phyloP scores from a whole-genome alignment of 2,888 invertebrate genomes.

The Choristoneura rosaceana region DNA sequence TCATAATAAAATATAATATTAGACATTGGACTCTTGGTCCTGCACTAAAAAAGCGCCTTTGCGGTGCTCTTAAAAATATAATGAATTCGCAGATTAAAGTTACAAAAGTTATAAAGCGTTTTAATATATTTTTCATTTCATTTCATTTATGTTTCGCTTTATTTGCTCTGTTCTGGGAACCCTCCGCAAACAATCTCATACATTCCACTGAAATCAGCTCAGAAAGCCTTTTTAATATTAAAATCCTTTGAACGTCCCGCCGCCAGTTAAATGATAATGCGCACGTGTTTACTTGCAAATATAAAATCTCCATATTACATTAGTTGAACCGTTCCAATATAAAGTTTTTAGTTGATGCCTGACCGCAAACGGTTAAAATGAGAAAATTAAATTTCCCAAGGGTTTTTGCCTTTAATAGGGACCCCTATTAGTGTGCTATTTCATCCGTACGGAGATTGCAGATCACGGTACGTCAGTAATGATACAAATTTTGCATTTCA shows the following conservation, averaged over 20 bases:
- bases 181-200: slow-evolving; percentile 14
- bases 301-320: not conserved
- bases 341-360: not conserved
- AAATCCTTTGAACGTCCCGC: slow-evolving; percentile 24
- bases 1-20: too few relatives aligned
- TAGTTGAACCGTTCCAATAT: not conserved
- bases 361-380: not conserved
- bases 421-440: slow-evolving; percentile 33
- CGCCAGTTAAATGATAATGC: not conserved
- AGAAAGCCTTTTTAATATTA: slow-evolving; percentile 16
- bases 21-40: too few relatives aligned
- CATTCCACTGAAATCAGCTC: slow-evolving; percentile 2
- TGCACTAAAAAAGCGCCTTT: too few relatives aligned
- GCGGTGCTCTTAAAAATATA: too few relatives aligned
- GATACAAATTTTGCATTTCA: slow-evolving; percentile 9
- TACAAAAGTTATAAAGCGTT: not conserved
- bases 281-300: not conserved
- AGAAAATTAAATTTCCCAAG: slow-evolving; percentile 5
- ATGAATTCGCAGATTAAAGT: not conserved
- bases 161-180: slow-evolving; percentile 4
- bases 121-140: not conserved
- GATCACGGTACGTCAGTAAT: slow-evolving; percentile 10
- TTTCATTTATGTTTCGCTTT: slow-evolving; percentile 9
- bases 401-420: slow-evolving; percentile 16
- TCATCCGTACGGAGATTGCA: slow-evolving; percentile 7